Evolutionary conservation across 2,797 vertebrate genomes (phyloP), one percentile per base, ranked within the genome.

Genomic region (Morelia viridis): DNA sequence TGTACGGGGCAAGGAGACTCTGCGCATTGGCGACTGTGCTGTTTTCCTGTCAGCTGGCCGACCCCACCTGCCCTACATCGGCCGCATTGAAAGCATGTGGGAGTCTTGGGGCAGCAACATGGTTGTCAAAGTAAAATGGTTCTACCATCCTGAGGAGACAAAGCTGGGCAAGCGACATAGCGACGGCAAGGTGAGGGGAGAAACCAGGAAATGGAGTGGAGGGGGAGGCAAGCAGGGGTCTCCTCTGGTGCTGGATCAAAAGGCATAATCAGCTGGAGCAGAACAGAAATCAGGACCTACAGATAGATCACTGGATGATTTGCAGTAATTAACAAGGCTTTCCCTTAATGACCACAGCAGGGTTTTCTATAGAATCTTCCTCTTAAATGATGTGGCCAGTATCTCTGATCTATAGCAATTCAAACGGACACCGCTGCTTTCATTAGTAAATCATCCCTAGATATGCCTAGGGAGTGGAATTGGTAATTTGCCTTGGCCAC

Each of bases 41-140:
- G 99, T 99, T 91, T 99, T 99, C 97, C 98, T 99, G 93, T 99
- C 99, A 0, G 98, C 98, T 1, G 99, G 99, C 68, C 97, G 99
- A 26, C 98, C 99, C 92, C 98, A 99, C 96, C 98, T 99, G 84
- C 99, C 99, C 68, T 99, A 99, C 93, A 98, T 99, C 5, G 99
- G 99, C 90, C 98, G 98, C 96, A 99, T 99, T 11, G 98, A 99
- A 97, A 99, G 98, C 98, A 98, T 99, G 96, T 99, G 99, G 99
- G 99, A 99, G 96, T 99, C 99, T 0, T 99, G 99, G 99, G 98
- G 98, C 93, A 98, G 98, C 97, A 99, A 98, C 97, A 99, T 99
- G 99, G 99, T 99, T 94, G 99, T 99, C 87, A 98, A 98, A 96
- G 99, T 99, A 90, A 99, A 99, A 96, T 99, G 99, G 99, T 99